Percentiles rank a stretch among this genome's conserved stretches.
Evolutionary conservation across 1,140 invertebrate species (phyloP).

Genomic region (Brachionus koreanus): DNA sequence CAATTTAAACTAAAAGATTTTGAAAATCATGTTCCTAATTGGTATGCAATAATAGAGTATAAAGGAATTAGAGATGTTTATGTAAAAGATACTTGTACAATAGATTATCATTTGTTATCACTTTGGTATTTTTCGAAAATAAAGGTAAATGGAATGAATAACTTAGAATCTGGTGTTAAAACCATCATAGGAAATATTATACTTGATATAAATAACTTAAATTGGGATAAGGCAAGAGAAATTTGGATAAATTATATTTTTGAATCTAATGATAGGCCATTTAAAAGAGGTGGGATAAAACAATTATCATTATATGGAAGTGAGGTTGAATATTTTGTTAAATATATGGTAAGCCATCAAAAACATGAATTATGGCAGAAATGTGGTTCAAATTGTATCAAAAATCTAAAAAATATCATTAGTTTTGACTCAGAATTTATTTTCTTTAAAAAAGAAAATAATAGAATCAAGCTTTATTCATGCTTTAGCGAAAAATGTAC

Average conservation of each 20-base stretch:
- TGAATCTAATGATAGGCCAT: neutral
- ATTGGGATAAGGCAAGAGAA: slow-evolving; percentile 2
- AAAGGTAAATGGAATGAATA: neutral
- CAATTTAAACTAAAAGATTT: no score
- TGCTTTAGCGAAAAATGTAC: neutral
- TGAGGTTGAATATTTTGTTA: neutral
- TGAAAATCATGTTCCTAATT: neutral
- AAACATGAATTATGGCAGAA: neutral
- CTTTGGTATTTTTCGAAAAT: neutral
- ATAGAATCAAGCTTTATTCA: neutral
- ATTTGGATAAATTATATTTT: neutral
- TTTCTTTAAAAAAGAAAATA: slow-evolving; percentile 12
- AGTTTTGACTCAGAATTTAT: slow-evolving; percentile 2
- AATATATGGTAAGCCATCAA: neutral
- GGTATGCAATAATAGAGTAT: no score
- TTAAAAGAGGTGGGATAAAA: neutral
- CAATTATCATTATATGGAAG: slow-evolving; percentile 9
- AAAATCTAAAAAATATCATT: neutral
- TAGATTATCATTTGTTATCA: no score
- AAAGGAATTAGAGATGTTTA: no score
- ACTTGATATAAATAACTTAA: neutral
- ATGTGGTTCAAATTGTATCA: neutral
- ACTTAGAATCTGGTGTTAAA: neutral
- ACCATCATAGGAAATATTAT: neutral
- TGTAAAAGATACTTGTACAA: no score